Evolutionary conservation across 2,888 invertebrate species (phyloP), one percentile per base, ranked within the genome.

Genomic region (Habroteleia sp.): DNA sequence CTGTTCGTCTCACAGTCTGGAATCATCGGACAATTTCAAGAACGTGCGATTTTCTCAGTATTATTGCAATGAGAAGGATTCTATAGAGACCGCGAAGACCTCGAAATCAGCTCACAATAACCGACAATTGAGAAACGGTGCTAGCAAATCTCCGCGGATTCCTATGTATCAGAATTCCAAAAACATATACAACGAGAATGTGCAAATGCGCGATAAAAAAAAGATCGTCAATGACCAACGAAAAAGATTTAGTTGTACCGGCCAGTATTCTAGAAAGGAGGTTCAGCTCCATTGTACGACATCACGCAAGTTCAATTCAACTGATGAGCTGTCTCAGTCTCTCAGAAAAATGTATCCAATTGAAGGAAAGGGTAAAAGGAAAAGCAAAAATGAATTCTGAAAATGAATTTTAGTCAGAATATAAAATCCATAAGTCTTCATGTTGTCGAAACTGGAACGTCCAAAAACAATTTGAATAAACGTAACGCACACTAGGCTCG

Each of bases 291-390:
- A 31, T 6, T 16, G 39, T 0, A 0, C 60, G 41, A 76, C 77
- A 31, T 63, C 73, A 6, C 60, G 84, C 13, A 83, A 82, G 37
- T 83, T 77, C 52, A 82, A 75, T 31, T 84, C 85, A 1, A 82
- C 82, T 2, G 84, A 84, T 54, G 84, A 85, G 48, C 41, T 85
- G n/a, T 85, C 86, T 0, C 86, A 85, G 48, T 83, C 82, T 6
- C 66, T 80, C 48, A 77, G 85, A 44, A 85, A 86, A 50, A 81
- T 77, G 74, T 86, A 85, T 39, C 83, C 84, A 17, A 39, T 17
- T 4, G 83, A 84, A 0, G 63, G 42, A n/a, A 79, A 76, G 16
- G 42, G 48, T n/a, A 84, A 77, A 46, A 76, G 44, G 17, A 35
- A 25, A 37, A 69, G 56, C 27, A 81, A 72, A 63, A 13, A 72